These are phyloP conservation scores for Odocoileus hemionus DNA, from an alignment of 2,113 vertebrate genomes.

Conservation along the genomic window DNA sequence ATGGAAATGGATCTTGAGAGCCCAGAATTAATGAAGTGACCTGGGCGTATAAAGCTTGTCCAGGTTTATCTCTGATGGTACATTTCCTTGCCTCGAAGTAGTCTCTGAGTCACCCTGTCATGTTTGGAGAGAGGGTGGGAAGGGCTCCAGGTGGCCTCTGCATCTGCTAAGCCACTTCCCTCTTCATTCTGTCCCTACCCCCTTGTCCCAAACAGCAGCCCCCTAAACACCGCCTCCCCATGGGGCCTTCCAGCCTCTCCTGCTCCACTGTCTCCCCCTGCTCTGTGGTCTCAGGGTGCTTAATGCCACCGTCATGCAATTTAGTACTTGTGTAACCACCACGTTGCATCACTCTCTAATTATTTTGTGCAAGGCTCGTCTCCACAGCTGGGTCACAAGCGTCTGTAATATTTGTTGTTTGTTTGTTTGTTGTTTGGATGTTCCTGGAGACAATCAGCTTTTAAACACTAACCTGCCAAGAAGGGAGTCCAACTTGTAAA, in stretches of 20 bases:
- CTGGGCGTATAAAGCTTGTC: background rate
- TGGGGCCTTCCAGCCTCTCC: background rate
- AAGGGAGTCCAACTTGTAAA: conserved; percentile 1
- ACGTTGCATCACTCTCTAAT: conserved; percentile 58
- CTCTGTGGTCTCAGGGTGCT: background rate
- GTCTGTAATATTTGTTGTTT: conserved; percentile 46
- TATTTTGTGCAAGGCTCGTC: conserved; percentile 45
- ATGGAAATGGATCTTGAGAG: background rate
- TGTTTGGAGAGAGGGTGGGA: conserved; percentile 22
- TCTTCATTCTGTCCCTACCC: background rate
- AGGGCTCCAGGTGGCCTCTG: conserved; percentile 39
- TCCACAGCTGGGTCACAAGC: conserved; percentile 52
- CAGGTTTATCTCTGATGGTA: background rate
- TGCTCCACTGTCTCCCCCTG: background rate
- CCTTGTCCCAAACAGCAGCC: background rate
- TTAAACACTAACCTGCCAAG: conserved; percentile 31
- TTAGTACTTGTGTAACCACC: conserved; percentile 13
- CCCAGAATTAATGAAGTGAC: background rate
- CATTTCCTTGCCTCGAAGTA: background rate
- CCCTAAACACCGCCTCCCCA: background rate
- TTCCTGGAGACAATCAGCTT: conserved; percentile 41
- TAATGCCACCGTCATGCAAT: conserved; percentile 12
- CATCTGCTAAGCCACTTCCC: background rate
- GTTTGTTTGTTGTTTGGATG: conserved; percentile 58
- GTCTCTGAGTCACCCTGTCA: conserved; percentile 22